phyloP scores from a whole-genome alignment of 2,888 invertebrate genomes.

The Automeris io region DNA sequence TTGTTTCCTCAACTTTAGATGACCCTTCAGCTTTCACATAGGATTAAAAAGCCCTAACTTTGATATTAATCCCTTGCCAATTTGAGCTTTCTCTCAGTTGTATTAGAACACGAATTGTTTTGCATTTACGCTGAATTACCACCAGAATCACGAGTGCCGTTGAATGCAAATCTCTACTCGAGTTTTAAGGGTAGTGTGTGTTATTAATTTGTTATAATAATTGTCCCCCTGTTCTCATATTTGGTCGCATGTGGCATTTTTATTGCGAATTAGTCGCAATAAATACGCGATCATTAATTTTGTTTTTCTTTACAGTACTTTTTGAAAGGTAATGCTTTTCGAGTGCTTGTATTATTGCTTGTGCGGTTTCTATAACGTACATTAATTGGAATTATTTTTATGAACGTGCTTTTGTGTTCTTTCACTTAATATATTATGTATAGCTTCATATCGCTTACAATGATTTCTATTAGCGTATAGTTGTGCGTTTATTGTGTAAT shows the following conservation, averaged over 20 bases:
- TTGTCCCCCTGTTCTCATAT: constrained; percentile 53
- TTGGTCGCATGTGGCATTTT: constrained; percentile 76
- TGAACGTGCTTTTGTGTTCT: constrained; percentile 40
- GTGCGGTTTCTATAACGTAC: constrained; percentile 48
- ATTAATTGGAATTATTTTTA: constrained; percentile 51
- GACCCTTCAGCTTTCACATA: constrained; percentile 61
- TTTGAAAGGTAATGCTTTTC: constrained; percentile 1
- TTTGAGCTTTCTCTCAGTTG: not conserved
- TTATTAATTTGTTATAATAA: constrained; percentile 76
- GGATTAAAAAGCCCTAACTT: too few relatives aligned
- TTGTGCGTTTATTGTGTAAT: constrained; percentile 32
- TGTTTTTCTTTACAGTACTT: constrained; percentile 59
- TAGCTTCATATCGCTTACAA: constrained; percentile 65
- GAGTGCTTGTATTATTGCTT: constrained; percentile 51
- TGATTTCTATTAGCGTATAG: constrained; percentile 38
- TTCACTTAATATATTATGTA: too few relatives aligned
- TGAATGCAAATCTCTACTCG: constrained; percentile 75
- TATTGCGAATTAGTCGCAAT: constrained; percentile 74
- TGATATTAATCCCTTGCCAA: too few relatives aligned
- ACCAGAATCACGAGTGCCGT: constrained; percentile 63
- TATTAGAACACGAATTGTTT: not conserved
- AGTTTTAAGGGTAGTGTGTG: constrained; percentile 74
- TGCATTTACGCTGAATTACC: constrained; percentile 28
- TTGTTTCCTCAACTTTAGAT: constrained; percentile 40
- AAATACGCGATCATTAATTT: constrained; percentile 76